phyloP scores from a whole-genome alignment of 2,797 vertebrate species.

The Megalops cyprinoides region DNA sequence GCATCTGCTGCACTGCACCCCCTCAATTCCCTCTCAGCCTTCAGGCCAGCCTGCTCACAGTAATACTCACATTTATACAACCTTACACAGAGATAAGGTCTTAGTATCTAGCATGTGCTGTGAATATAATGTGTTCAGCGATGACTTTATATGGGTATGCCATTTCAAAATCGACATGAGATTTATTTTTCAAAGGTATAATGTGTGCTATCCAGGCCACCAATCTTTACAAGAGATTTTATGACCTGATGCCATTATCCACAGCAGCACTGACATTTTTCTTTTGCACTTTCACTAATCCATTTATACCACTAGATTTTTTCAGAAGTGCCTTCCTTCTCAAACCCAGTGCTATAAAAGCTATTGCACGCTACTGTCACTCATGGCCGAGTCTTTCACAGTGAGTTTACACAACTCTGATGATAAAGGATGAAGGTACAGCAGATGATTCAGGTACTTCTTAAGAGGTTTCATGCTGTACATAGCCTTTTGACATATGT shows the following conservation, averaged over 20 bases:
- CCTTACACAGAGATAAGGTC: neutral
- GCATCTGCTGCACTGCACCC: neutral
- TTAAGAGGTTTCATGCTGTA: no score
- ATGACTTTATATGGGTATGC: constrained; percentile 5
- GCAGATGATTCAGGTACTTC: neutral
- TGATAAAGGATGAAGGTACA: neutral
- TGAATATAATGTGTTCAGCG: neutral
- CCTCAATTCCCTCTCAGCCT: neutral
- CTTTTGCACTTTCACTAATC: constrained; percentile 4
- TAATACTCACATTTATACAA: neutral
- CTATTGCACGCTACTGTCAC: neutral
- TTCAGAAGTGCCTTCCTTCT: neutral
- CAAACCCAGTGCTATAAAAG: neutral
- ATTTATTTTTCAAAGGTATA: neutral
- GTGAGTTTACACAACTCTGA: neutral
- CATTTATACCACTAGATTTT: constrained; percentile 4
- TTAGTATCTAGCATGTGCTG: neutral
- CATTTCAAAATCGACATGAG: neutral
- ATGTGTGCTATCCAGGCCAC: neutral
- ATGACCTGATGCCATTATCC: neutral
- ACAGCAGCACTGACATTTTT: neutral
- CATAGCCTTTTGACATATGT: no score
- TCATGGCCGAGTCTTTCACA: neutral
- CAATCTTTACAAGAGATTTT: neutral
- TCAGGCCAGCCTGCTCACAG: neutral